Conservation (phyloP, 2,113 vertebrate genomes). For the Fukomys damarensis region DNA sequence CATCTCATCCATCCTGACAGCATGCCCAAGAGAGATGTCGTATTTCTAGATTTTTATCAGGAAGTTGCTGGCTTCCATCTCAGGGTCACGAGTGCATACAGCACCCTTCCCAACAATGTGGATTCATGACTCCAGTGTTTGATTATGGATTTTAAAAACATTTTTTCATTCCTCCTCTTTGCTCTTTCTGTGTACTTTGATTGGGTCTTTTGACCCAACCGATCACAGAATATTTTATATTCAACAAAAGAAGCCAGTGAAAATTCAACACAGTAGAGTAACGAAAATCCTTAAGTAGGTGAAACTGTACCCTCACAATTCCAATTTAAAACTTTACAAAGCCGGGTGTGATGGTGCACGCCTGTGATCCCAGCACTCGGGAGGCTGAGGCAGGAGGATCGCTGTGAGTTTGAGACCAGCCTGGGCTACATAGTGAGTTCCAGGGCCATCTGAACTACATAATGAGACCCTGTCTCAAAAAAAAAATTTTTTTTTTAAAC, state of each 20-base stretch:
- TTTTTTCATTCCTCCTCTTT: background rate
- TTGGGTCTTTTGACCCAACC: background rate
- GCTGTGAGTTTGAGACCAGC: too few relatives aligned
- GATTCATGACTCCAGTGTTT: conserved; percentile 16
- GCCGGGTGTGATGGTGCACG: too few relatives aligned
- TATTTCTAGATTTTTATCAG: background rate
- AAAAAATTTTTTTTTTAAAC: too few relatives aligned
- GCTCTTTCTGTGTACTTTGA: background rate
- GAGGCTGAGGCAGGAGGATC: too few relatives aligned
- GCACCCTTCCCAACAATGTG: background rate
- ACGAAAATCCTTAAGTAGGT: background rate
- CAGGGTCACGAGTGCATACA: background rate
- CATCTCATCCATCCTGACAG: background rate
- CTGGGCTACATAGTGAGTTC: too few relatives aligned
- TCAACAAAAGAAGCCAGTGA: background rate
- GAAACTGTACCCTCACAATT: background rate
- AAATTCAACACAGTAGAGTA: background rate
- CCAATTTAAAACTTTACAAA: background rate
- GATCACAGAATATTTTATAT: background rate
- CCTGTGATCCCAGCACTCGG: too few relatives aligned
- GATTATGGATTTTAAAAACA: background rate
- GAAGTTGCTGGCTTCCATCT: background rate
- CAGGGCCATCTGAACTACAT: too few relatives aligned
- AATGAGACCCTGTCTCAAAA: too few relatives aligned
- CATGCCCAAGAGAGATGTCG: background rate